Evolutionary conservation across 2,888 invertebrate species (phyloP), one percentile per base, ranked within the genome.

Genomic region (Geophilus truncorum): DNA sequence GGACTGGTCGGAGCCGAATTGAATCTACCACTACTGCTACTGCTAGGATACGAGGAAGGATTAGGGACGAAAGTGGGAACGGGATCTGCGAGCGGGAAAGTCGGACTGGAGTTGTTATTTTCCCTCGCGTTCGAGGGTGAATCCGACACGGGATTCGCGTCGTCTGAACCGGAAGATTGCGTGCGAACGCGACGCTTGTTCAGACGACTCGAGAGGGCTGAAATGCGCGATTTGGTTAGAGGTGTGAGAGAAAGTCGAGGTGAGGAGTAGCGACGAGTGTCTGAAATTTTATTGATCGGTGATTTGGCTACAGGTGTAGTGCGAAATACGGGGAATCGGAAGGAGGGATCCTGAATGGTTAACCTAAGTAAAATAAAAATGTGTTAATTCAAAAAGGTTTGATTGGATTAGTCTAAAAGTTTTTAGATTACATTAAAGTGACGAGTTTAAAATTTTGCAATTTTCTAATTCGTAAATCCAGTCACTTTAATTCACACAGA

Each of bases 151-250:
- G 12, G 18, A 10, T 28, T 21, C 1, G 3, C 57, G 6, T 9
- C 21, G 25, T 79, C 79, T 4, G 79, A 40, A 23, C 80, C 34
- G 40, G 40, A 70, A 9, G 80, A 80, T 34, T 80, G 80, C 18
- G 70, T 32, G 1, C 80, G 80, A n/a, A 6, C 32, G 18, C 80
- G 80, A 23, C 57, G 62, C 15, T 30, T 30, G n/a, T 25, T 28
- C 7, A 79, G n/a, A 5, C 80, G 78, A 57, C 81, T 76, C 78
- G 80, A 76, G 30, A 81, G 75, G 34, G 81, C 80, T 80, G 82
- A 81, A 57, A 81, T 75, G 79, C 80, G 51, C 18, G 57, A 57
- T 57, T 57, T 57, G 57, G 57, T 21, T 36, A 77, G 80, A 81
- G 77, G 36, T 77, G 77, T 62, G 78, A 77, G 81, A 76, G 81